A percentile compares a stretch with the other conserved stretches of the same genome.
phyloP scores from a whole-genome alignment of 2,888 invertebrate species.

The Pedicia rivosa region DNA sequence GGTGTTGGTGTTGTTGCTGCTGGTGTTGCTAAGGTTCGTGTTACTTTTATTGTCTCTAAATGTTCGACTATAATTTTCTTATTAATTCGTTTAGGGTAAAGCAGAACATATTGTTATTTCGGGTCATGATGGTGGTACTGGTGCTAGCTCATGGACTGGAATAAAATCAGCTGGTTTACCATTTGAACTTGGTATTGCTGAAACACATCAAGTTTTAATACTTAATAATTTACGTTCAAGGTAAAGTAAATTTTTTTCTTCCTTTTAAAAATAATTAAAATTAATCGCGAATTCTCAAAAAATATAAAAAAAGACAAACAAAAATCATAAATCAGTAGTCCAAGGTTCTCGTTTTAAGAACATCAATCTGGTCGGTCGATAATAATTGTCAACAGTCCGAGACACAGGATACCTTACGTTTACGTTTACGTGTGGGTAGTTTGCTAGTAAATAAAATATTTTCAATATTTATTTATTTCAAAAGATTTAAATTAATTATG shows the following conservation, averaged over 20 bases:
- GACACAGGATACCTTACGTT: too few relatives aligned
- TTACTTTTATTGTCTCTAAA: conserved; percentile 9
- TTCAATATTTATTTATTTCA: too few relatives aligned
- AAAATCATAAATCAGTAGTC: background rate
- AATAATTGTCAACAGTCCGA: too few relatives aligned
- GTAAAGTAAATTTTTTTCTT: conserved; percentile 20
- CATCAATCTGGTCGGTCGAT: too few relatives aligned
- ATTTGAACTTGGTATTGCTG: conserved; percentile 96
- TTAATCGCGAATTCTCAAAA: conserved; percentile 4
- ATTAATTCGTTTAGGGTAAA: conserved; percentile 51
- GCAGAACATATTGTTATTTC: conserved; percentile 98
- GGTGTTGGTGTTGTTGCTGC: conserved; percentile 99
- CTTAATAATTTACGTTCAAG: conserved; percentile 78
- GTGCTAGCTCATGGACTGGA: conserved; percentile 98
- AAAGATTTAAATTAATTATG: too few relatives aligned
- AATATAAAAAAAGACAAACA: background rate
- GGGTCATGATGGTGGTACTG: conserved; percentile 98
- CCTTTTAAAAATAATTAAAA: too few relatives aligned
- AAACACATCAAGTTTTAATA: conserved; percentile 94
- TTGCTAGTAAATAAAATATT: too few relatives aligned
- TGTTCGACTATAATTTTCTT: conserved; percentile 5
- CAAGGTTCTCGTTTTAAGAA: too few relatives aligned
- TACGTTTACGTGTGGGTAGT: too few relatives aligned
- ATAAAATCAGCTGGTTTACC: conserved; percentile 96
- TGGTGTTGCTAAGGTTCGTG: conserved; percentile 86